Conservation (phyloP, 2,113 vertebrate species). For the Alaudala cheleensis region DNA sequence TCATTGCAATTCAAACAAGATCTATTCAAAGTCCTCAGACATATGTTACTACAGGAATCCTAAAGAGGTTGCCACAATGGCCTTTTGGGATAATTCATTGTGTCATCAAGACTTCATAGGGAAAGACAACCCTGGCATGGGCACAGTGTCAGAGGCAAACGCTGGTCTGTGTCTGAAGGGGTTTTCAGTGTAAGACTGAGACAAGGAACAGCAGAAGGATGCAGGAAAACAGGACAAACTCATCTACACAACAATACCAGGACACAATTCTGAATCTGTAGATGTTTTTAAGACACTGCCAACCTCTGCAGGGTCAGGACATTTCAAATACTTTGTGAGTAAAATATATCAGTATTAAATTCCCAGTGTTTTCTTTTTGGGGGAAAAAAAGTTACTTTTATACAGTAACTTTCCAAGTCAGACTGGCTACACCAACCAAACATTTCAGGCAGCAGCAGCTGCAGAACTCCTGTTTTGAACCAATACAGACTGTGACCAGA, state of each 20-base stretch:
- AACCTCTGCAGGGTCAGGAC: neutral
- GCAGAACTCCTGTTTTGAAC: neutral
- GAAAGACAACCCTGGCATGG: neutral
- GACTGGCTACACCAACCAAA: neutral
- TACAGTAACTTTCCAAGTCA: neutral
- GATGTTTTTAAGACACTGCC: neutral
- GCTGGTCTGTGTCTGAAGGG: neutral
- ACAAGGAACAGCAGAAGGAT: neutral
- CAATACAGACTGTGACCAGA: neutral
- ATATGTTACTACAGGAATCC: neutral
- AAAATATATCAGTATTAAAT: neutral
- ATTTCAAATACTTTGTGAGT: neutral
- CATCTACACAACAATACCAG: neutral
- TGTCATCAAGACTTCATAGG: neutral
- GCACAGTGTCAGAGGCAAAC: neutral
- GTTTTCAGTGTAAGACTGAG: neutral
- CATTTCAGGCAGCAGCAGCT: neutral
- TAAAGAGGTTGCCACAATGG: neutral
- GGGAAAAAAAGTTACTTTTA: rapidly evolving
- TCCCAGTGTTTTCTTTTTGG: neutral
- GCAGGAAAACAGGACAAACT: neutral
- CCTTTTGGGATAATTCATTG: neutral
- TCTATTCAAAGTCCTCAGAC: neutral
- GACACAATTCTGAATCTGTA: neutral
- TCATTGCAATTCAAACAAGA: neutral